Evolutionary conservation across 2,888 invertebrate genomes (phyloP).

Genomic region (Ptychoptera contaminata): DNA sequence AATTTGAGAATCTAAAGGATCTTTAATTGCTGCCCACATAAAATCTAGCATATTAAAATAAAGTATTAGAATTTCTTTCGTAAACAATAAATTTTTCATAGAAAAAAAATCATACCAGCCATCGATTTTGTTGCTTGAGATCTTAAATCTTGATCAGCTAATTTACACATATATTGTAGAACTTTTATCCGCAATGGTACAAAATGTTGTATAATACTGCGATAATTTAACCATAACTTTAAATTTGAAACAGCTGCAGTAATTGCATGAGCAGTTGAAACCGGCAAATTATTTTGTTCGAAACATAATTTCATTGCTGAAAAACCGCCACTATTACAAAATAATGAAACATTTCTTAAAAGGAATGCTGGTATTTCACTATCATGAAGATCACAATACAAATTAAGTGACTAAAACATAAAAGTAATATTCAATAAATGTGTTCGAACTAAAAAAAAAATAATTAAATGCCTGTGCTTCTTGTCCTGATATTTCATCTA

Average conservation of each 20-base stretch:
- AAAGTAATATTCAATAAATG: not conserved
- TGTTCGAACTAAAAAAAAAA: not conserved
- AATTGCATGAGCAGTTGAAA: slow-evolving; percentile 81
- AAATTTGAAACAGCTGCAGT: slow-evolving; percentile 84
- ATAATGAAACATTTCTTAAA: slow-evolving; percentile 80
- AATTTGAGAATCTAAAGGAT: slow-evolving; percentile 70
- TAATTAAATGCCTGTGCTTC: slow-evolving; percentile 43
- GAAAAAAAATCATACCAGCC: slow-evolving; percentile 45
- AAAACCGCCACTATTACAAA: slow-evolving; percentile 82
- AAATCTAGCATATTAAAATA: slow-evolving; percentile 44
- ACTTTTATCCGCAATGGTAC: slow-evolving; percentile 77
- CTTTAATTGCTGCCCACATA: slow-evolving; percentile 91
- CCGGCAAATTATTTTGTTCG: slow-evolving; percentile 62
- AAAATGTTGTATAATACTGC: slow-evolving; percentile 74
- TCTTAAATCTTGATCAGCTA: slow-evolving; percentile 81
- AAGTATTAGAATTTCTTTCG: not conserved
- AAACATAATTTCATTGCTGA: slow-evolving; percentile 78
- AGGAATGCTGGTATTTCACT: slow-evolving; percentile 84
- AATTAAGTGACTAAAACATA: slow-evolving; percentile 45
- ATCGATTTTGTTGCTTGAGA: slow-evolving; percentile 80
- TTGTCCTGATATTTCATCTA: slow-evolving; percentile 70
- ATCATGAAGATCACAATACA: slow-evolving; percentile 84
- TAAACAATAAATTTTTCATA: too few species aligned
- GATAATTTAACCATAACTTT: slow-evolving; percentile 84
- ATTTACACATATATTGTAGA: slow-evolving; percentile 82